Evolutionary conservation across 2,888 invertebrate genomes (phyloP).

Genomic region (Oscheius sp.): DNA sequence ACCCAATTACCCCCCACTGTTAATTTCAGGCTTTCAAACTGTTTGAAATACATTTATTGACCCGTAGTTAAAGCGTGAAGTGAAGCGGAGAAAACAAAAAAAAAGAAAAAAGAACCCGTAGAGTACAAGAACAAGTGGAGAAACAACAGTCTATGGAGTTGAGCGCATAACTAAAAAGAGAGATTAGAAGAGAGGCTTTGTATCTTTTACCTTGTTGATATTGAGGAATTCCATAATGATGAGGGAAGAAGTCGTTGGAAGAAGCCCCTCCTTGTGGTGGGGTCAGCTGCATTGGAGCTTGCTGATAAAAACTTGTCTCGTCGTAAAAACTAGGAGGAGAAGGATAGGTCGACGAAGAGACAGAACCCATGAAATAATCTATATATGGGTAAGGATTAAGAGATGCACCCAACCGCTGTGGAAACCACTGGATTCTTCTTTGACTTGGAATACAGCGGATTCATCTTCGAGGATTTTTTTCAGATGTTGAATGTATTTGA

Average conservation of each 20-base stretch:
- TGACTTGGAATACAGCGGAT: slow-evolving; percentile 8
- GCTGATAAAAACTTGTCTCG: neutral
- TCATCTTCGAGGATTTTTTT: slow-evolving; percentile 33
- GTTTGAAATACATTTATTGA: slow-evolving; percentile 6
- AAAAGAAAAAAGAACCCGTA: slow-evolving; percentile 3
- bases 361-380: slow-evolving; percentile 1
- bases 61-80: slow-evolving; percentile 8
- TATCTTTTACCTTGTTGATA: neutral
- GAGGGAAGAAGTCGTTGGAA: slow-evolving; percentile 12
- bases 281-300: neutral
- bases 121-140: neutral
- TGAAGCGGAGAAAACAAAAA: slow-evolving; percentile 5
- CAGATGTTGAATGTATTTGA: slow-evolving; percentile 46
- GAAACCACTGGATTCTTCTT: slow-evolving; percentile 4
- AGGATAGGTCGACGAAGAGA: slow-evolving; percentile 7
- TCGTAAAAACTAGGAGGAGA: slow-evolving; percentile 18
- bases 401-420: neutral
- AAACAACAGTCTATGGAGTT: neutral
- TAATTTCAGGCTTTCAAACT: neutral
- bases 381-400: neutral
- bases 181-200: too few relatives aligned
- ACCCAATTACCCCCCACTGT: slow-evolving; percentile 20
- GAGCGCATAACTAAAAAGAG: slow-evolving; percentile 12
- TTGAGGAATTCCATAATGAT: slow-evolving; percentile 8
- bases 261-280: neutral